Evolutionary conservation across 2,797 vertebrate species (phyloP).

Genomic region (Alcedo atthis): DNA sequence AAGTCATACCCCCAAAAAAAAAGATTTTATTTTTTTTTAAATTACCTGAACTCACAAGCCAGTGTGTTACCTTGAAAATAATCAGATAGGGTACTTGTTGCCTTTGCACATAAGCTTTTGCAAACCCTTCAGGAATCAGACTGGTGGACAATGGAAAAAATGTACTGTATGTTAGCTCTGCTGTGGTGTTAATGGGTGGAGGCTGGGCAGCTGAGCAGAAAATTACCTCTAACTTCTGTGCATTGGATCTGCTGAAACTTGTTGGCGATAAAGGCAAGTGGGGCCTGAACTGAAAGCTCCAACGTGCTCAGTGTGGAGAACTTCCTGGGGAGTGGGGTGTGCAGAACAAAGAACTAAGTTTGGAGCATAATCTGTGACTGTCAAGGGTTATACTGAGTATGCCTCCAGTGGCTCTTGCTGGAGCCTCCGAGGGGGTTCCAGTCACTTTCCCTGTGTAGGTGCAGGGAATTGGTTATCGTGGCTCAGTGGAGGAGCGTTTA

Average conservation of each 20-base stretch:
- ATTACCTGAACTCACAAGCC: background rate
- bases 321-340: background rate
- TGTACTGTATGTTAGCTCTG: background rate
- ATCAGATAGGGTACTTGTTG: background rate
- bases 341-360: background rate
- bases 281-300: background rate
- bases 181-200: background rate
- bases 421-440: fast-evolving
- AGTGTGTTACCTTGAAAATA: background rate
- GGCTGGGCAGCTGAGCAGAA: background rate
- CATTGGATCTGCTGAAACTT: background rate
- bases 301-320: background rate
- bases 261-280: background rate
- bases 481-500: background rate
- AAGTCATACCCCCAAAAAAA: fast-evolving
- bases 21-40: background rate
- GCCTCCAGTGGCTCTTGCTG: background rate
- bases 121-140: background rate
- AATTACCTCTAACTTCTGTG: background rate
- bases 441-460: background rate
- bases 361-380: background rate
- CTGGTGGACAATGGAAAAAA: background rate
- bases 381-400: background rate
- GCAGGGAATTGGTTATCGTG: background rate
- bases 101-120: background rate